Evolutionary conservation across 2,888 invertebrate species (phyloP), one percentile per base, ranked within the genome.

Genomic region (Brachycybe producta): DNA sequence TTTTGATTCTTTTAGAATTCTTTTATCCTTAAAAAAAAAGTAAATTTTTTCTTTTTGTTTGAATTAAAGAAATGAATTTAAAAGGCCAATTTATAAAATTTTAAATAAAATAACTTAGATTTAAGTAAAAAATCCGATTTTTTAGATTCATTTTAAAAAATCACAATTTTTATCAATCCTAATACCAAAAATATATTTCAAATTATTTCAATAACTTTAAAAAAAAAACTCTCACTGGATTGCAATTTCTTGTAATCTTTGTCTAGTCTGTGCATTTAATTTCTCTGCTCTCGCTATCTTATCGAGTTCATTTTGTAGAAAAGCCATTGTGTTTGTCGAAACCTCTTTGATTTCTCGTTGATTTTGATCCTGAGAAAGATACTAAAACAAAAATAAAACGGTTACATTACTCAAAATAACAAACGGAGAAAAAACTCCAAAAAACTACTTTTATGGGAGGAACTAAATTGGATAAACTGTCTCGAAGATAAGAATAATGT

Each of bases 401-500:
- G 21, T 30, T 42, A 7, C 7, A 13, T 13, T 42, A 24, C 42
- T n/a, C n/a, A n/a, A n/a, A n/a, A n/a, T n/a, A n/a, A 48, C 15
- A 48, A 24, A 26, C 2, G 15, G 42, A 48, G 5, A 26, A 1
- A 26, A n/a, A 26, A 2, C 27, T 8, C 21, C 24, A 13, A 24
- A 43, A 32, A 30, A 17, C 24, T 48, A 75, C 71, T 60, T 71
- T 73, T 39, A 82, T 65, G 52, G 73, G 69, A 0, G 94, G 94
- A 30, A 95, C 90, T 23, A 94, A 73, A 60, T 84, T 78, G 2
- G 92, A 90, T 79, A 92, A 83, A 11, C 90, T 88, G 65, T 92
- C 91, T 3, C 90, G 73, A 36, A 95, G 71, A 66, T 94, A 95
- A 1, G 82, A 80, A 71, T 95, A 97, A 69, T 98, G 97, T 49